These are phyloP conservation scores for Troilus luridus DNA, from an alignment of 2,888 invertebrate genomes.

Conservation along the genomic window DNA sequence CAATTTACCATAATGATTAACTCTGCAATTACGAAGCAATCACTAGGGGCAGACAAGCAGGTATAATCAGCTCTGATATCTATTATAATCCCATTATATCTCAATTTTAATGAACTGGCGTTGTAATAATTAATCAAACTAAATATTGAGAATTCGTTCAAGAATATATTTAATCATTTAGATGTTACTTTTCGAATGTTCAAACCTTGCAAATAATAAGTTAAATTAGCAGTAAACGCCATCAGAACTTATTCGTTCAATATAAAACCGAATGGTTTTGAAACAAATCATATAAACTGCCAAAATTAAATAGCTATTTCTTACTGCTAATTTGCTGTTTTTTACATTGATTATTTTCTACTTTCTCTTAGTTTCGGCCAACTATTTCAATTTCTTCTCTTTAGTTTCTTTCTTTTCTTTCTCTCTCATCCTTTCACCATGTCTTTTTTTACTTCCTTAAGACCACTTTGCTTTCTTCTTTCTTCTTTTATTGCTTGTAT, in stretches of 20 bases:
- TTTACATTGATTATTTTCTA: no score
- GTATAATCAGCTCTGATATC: not conserved
- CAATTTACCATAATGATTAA: conserved; percentile 7
- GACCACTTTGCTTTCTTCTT: no score
- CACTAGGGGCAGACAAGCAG: not conserved
- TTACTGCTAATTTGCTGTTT: no score
- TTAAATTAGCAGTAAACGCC: not conserved
- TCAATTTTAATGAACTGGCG: not conserved
- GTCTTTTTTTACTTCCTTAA: no score
- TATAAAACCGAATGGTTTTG: not conserved
- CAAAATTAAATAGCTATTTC: no score
- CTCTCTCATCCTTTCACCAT: no score
- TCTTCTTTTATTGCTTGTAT: no score
- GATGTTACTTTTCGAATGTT: no score
- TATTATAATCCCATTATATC: not conserved
- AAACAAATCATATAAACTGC: no score
- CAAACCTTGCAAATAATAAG: not conserved
- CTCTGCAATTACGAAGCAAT: not conserved
- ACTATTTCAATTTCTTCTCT: no score
- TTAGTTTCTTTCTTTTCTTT: no score
- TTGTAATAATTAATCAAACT: not conserved
- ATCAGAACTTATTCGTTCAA: not conserved
- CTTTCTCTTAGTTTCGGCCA: no score
- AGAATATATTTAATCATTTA: not conserved
- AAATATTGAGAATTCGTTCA: not conserved